These are phyloP conservation scores for Folsomia candida DNA, from an alignment of 2,888 invertebrate genomes.

Conservation along the genomic window DNA sequence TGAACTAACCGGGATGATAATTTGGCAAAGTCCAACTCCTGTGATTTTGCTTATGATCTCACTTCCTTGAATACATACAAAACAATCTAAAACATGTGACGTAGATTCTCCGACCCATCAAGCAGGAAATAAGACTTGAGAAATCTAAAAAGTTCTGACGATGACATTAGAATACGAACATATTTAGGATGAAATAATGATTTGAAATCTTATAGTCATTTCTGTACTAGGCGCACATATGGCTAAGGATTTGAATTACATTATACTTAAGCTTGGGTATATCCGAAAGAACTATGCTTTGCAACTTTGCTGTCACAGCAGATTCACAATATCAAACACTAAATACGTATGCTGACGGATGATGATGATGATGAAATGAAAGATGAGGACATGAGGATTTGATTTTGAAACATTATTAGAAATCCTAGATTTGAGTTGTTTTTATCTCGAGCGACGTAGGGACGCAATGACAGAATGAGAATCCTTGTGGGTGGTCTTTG, in stretches of 20 bases:
- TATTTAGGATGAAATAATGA: constrained; percentile 5
- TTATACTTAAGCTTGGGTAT: background rate
- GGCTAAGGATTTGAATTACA: background rate
- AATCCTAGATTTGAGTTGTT: background rate
- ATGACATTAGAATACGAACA: background rate
- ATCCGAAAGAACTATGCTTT: background rate
- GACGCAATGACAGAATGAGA: too few species aligned
- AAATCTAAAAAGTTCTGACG: background rate
- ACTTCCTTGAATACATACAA: too few species aligned
- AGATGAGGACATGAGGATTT: background rate
- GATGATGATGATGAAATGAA: background rate
- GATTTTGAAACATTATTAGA: too few species aligned
- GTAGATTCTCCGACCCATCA: too few species aligned
- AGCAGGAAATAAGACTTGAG: background rate
- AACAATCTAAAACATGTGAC: too few species aligned
- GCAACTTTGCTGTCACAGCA: background rate
- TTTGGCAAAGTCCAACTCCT: too few species aligned
- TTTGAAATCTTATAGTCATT: background rate
- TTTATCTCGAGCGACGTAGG: too few species aligned
- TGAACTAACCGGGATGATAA: too few species aligned
- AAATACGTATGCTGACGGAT: background rate
- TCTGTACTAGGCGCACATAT: background rate
- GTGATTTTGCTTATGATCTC: too few species aligned
- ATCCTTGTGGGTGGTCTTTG: constrained; percentile 1
- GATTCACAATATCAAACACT: background rate